A percentile compares a stretch with the other conserved stretches of the same genome.
Conservation (phyloP, 2,797 vertebrate genomes). For the Pangasius sanitwongsei region DNA sequence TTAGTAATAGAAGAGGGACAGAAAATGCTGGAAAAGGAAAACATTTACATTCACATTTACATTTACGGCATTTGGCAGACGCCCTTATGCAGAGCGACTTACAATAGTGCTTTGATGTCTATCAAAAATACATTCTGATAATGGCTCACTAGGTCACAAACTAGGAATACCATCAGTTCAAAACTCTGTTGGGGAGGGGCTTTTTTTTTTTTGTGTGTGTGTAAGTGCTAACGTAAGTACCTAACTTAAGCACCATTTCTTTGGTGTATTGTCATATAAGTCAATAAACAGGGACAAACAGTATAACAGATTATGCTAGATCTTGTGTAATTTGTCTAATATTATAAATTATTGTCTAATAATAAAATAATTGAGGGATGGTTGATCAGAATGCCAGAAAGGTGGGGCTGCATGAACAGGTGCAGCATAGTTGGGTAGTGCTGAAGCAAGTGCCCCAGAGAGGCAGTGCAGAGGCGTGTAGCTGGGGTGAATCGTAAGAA, state of each 20-base stretch:
- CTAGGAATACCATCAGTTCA: too few relatives aligned
- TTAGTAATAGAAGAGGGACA: neutral
- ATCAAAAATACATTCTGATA: too few relatives aligned
- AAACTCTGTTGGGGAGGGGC: too few relatives aligned
- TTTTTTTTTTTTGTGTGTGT: too few relatives aligned
- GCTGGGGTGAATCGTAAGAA: neutral
- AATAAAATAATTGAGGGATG: neutral
- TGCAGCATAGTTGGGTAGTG: neutral
- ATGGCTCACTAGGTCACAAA: too few relatives aligned
- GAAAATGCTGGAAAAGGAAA: neutral
- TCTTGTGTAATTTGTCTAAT: neutral
- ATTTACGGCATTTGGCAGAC: too few relatives aligned
- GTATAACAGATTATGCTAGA: neutral
- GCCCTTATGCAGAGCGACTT: too few relatives aligned
- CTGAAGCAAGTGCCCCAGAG: neutral
- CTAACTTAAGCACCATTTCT: neutral
- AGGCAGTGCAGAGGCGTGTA: neutral
- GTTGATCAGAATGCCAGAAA: neutral
- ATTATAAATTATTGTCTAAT: too few relatives aligned
- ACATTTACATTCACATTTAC: neutral
- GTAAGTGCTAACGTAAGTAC: too few relatives aligned
- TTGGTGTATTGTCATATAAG: neutral
- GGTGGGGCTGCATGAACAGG: neutral
- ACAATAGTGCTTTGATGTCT: too few relatives aligned
- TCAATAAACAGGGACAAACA: neutral